phyloP scores from a whole-genome alignment of 2,797 vertebrate genomes.

The Prionace glauca region DNA sequence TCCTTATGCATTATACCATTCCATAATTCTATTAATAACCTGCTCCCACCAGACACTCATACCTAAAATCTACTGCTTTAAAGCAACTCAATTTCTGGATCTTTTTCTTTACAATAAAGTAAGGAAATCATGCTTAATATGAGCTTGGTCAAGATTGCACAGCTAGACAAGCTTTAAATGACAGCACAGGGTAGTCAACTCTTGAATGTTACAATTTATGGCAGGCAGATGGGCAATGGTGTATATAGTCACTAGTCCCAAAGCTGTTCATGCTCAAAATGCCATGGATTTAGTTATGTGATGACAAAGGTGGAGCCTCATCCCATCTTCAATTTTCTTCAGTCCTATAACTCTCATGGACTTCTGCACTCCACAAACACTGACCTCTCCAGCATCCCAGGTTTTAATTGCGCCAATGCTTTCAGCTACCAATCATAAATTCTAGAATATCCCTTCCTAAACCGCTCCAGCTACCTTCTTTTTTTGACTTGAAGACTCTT shows the following conservation, averaged over 20 bases:
- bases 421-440: too few species aligned
- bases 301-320: not conserved
- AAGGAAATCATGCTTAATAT: not conserved
- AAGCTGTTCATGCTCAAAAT: not conserved
- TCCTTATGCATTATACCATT: too few species aligned
- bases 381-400: too few species aligned
- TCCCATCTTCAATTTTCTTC: too few species aligned
- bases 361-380: too few species aligned
- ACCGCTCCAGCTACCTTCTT: too few species aligned
- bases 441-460: too few species aligned
- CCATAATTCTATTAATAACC: not conserved
- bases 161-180: not conserved
- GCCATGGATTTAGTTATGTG: too few species aligned
- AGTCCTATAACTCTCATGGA: too few species aligned
- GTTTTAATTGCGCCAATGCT: too few species aligned
- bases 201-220: not conserved
- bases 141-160: not conserved
- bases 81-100: not conserved
- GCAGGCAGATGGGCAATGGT: not conserved
- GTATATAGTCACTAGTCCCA: not conserved
- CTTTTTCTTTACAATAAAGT: not conserved
- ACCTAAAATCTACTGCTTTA: not conserved
- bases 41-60: not conserved
- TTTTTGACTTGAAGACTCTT: too few species aligned
- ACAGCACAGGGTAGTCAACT: not conserved